phyloP scores from a whole-genome alignment of 1,140 invertebrate species.

The Drosophila ogumai region DNA sequence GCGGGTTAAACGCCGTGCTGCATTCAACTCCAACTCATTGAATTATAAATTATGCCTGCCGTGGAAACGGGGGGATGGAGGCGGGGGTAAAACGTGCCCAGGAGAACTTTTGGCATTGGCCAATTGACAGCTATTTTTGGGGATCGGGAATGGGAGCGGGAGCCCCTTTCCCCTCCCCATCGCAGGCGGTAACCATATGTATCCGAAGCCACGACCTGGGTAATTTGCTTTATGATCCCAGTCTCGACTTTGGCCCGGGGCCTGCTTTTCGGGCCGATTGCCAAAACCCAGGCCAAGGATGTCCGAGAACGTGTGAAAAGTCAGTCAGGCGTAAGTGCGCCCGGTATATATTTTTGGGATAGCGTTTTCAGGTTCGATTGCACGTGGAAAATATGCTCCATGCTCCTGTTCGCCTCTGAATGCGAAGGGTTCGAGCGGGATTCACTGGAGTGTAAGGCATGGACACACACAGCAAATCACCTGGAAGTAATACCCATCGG shows the following conservation, averaged over 20 bases:
- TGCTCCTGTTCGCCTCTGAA: slow-evolving; percentile 8
- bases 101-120: slow-evolving; percentile 73
- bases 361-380: slow-evolving; percentile 24
- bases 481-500: slow-evolving; percentile 76
- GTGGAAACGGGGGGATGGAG: slow-evolving; percentile 4
- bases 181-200: slow-evolving; percentile 26
- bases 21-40: slow-evolving; percentile 82
- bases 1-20: slow-evolving; percentile 60
- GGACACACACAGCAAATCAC: slow-evolving; percentile 75
- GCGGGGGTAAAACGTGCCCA: slow-evolving; percentile 52
- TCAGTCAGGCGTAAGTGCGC: slow-evolving; percentile 77
- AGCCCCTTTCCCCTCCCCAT: background rate
- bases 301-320: slow-evolving; percentile 72
- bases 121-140: slow-evolving; percentile 73
- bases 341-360: slow-evolving; percentile 45
- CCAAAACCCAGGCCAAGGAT: slow-evolving; percentile 37
- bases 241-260: slow-evolving; percentile 35
- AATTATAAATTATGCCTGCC: slow-evolving; percentile 77
- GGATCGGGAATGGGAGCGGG: background rate
- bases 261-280: slow-evolving; percentile 19
- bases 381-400: slow-evolving; percentile 60
- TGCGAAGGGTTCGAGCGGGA: slow-evolving; percentile 41
- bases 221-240: slow-evolving; percentile 77
- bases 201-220: slow-evolving; percentile 54
- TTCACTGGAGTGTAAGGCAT: slow-evolving; percentile 73